Base-by-base conservation (phyloP, 2,888 invertebrate genomes). In the Catocala fraxini region DNA sequence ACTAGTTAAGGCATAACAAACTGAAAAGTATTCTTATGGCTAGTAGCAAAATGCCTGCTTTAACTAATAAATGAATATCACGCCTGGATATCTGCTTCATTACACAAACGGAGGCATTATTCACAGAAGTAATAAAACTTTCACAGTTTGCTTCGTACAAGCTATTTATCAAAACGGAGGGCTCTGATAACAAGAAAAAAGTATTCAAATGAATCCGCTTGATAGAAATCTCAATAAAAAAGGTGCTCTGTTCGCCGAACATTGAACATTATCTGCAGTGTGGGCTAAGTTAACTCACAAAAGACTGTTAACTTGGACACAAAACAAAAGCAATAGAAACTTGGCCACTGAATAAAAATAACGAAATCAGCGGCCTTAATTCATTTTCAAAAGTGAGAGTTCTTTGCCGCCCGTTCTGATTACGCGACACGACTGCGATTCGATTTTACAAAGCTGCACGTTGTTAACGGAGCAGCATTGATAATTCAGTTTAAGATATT, bases 301-400 rank as follows among this genome's bases (percentile, higher is more conserved):
- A 82, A 83, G 77, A 79, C 80, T 85, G 78, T 76, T 79, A 79
- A 76, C 77, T 76, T 76, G 77, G 69, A 80, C 77, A 81, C 79
- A 73, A 79, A 82, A 86, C 88, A 89, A 89, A 88, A 90, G 87
- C 89, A 89, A 89, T 89, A 89, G 82, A 88, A 92, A 91, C 86
- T 90, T 89, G 84, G 82, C 82, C 84, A 87, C 88, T 89, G 89
- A 92, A 91, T 91, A 88, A 89, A 89, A 91, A 88, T 88, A 89
- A 89, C 83, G 81, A 85, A 91, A 89, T 89, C 86, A 83, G 82
- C 80, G 77, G 80, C 71, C 79, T 84, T 87, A 88, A 90, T 89
- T 89, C 86, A 83, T 89, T 89, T 86, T 82, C 81, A 79, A 86
- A 88, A 85, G 83, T 86, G 83, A 84, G 81, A 80, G 73, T 65